Base-by-base conservation (phyloP, 2,888 invertebrate genomes). In the Unio pictorum region DNA sequence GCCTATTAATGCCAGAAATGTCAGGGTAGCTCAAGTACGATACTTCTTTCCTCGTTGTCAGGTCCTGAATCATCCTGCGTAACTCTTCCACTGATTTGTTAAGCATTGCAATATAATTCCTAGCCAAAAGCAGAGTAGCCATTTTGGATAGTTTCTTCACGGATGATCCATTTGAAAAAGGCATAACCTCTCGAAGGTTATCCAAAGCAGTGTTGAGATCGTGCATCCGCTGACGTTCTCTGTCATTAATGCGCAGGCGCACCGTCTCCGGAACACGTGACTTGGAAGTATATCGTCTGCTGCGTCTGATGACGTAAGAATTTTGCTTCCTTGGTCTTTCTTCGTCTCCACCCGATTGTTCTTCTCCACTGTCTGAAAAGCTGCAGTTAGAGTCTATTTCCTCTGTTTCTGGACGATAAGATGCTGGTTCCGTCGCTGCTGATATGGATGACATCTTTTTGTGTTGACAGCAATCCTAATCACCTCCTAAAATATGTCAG, bases 131-230 rank as follows among this genome's bases (percentile, higher is more conserved):
- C 18, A 89, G 74, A 0, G 89, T 88, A 20, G 88, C 83, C 87
- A 89, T 87, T 78, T 89, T 89, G 60, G 89, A 89, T 55, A 89
- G 80, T 75, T 88, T 89, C 81, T 89, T 89, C 64, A 88, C 88
- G 7, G 86, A 77, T 0, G 87, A 87, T 45, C 88, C 88, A 23
- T 86, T 81, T 3, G 88, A 88, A 75, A 86, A 88, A 1, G 88
- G 89, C 82, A 89, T 87, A 30, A 87, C 84, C 73, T 85, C 83
- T 64, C 89, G 71, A 0, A 89, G 76, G 62, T 86, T 84, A 76
- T 89, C 89, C 68, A 89, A 75, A 0, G 88, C 88, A 8, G 85
- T 76, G 75, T 89, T 89, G 65, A 89, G 75, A 68, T 88, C 88
- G 72, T 89, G 89, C 89, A 89, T 89, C 17, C 88, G 71, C 68